Base-by-base conservation (phyloP, 2,888 invertebrate species). In the Lomographa bimaculata region DNA sequence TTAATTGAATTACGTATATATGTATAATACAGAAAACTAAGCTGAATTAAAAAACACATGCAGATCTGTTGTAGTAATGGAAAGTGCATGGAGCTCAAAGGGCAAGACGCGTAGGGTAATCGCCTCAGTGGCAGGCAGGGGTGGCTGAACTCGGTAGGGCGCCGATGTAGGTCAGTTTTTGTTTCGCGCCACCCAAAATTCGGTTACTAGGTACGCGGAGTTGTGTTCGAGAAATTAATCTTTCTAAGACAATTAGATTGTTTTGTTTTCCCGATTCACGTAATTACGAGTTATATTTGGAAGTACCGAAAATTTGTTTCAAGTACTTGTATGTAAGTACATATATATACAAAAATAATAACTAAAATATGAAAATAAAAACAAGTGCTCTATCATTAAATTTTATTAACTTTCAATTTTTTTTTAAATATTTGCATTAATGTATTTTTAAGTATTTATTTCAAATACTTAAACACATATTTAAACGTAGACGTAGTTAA, bases 141-240 rank as follows among this genome's bases (percentile, higher is more conserved):
- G 87, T 86, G 84, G 84, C 63, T 85, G 86, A 87, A 86, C 86
- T 76, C 81, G 63, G 71, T 76, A 75, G 84, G 86, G 86, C 80
- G 83, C 79, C 65, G 61, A 87, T 84, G 80, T 89, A 86, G 89
- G 89, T 89, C 89, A 87, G 85, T 85, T 89, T 87, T 89, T 87
- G 89, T 87, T 86, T 83, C 81, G 84, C 86, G 83, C 79, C 79
- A 75, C 71, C 78, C 84, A 77, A 87, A 89, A 84, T 87, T 89
- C 87, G 89, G 87, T 89, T 86, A 89, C 75, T 87, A 51, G 54
- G 54, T 54, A 46, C 42, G 42, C 39, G 37, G 62, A 84, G 83
- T 81, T 76, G 28, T 64, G 62, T 64, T 72, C 67, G 65, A 63
- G 68, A 57, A 62, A 60, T 57, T 60, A 55, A 63, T 61, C 51